A percentile compares a stretch with the other conserved stretches of the same genome.
phyloP scores from a whole-genome alignment of 2,888 invertebrate genomes.

The Heteromyza rotundicornis region DNA sequence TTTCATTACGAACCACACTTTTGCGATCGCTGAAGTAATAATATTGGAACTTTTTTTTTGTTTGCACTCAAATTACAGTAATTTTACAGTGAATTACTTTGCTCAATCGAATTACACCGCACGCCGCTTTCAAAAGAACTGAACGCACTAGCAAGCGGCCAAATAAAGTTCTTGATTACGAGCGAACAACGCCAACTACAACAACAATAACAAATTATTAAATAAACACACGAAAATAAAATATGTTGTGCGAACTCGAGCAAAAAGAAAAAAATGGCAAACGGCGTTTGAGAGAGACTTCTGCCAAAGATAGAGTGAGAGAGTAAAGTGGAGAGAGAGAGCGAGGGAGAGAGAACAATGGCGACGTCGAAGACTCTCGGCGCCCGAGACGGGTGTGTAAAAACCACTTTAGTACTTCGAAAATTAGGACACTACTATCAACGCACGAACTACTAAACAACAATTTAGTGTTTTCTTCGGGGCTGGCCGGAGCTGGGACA shows the following conservation, averaged over 20 bases:
- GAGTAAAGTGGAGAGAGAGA: conserved; percentile 21
- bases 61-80: neutral
- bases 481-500: neutral
- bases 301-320: conserved; percentile 16
- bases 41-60: too few relatives aligned
- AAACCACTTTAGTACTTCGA: conserved; percentile 22
- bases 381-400: conserved; percentile 4
- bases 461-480: neutral
- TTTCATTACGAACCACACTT: too few relatives aligned
- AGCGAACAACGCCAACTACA: conserved; percentile 33
- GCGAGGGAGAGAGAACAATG: conserved; percentile 23
- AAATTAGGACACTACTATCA: conserved; percentile 32
- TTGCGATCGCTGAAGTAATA: too few relatives aligned
- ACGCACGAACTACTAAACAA: conserved; percentile 9
- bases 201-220: conserved; percentile 51
- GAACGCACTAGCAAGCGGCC: conserved; percentile 32
- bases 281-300: conserved; percentile 48
- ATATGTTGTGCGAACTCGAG: conserved; percentile 46
- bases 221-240: conserved; percentile 50
- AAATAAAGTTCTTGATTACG: conserved; percentile 40
- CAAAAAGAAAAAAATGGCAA: conserved; percentile 36
- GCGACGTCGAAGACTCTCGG: conserved; percentile 11
- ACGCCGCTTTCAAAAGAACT: conserved; percentile 61
- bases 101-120: conserved; percentile 53
- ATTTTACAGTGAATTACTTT: neutral